Percentiles rank a stretch among this genome's conserved stretches.
Evolutionary conservation across 2,797 vertebrate genomes (phyloP).

Genomic region (Siniperca scherzeri): DNA sequence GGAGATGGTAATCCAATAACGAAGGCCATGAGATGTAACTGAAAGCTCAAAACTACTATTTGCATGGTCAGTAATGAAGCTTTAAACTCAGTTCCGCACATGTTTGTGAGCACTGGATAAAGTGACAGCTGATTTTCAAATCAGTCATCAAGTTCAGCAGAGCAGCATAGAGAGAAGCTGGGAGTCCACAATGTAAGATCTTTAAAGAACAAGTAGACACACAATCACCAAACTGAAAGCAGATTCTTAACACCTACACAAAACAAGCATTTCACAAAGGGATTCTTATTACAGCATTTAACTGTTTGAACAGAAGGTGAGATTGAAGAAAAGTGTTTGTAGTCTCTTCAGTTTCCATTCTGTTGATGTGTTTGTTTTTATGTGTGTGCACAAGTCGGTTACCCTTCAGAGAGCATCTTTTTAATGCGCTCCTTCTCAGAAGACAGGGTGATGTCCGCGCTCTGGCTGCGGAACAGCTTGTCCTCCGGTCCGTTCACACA

Average conservation of each 20-base stretch:
- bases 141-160: neutral
- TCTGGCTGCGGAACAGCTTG: conserved; percentile 96
- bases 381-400: conserved; percentile 40
- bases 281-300: neutral
- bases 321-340: neutral
- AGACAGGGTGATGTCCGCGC: conserved; percentile 92
- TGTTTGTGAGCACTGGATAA: neutral
- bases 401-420: conserved; percentile 99
- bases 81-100: neutral
- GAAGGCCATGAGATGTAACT: neutral
- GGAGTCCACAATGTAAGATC: neutral
- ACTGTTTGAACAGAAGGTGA: conserved; percentile 2
- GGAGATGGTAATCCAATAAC: no score
- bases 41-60: neutral
- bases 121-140: neutral
- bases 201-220: conserved; percentile 7
- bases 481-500: conserved; percentile 94
- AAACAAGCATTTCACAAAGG: conserved; percentile 6
- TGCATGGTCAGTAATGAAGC: neutral
- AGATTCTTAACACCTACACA: conserved; percentile 2
- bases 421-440: conserved; percentile 95
- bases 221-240: neutral
- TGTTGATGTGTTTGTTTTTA: neutral
- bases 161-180: conserved; percentile 10
- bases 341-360: neutral